Conservation (phyloP, 2,113 vertebrate genomes). For the Chrysochloris asiatica region DNA sequence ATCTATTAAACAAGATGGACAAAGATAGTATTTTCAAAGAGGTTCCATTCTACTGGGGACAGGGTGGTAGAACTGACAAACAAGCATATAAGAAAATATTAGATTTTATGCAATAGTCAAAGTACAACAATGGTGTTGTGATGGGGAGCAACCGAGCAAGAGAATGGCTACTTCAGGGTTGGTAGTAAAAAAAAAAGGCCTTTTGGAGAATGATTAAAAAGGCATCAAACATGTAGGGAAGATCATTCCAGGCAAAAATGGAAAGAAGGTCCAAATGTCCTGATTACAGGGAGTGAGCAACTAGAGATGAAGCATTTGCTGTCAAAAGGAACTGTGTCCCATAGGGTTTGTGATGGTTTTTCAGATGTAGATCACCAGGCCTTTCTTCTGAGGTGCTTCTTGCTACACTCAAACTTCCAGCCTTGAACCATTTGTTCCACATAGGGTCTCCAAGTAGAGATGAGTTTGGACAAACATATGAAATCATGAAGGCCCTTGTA, state of each 20-base stretch:
- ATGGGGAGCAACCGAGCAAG: neutral
- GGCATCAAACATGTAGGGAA: neutral
- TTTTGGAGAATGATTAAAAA: neutral
- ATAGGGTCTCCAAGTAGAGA: neutral
- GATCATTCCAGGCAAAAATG: neutral
- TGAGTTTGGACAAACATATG: neutral
- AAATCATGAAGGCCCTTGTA: neutral
- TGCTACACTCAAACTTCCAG: neutral
- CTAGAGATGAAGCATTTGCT: neutral
- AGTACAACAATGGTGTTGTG: neutral
- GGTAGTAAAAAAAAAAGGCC: neutral
- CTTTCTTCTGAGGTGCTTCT: neutral
- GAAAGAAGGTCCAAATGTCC: neutral
- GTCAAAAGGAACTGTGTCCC: neutral
- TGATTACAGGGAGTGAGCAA: neutral
- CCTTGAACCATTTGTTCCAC: neutral
- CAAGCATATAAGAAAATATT: neutral
- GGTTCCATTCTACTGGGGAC: neutral
- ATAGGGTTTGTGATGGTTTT: neutral
- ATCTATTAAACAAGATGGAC: neutral
- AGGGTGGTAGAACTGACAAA: neutral
- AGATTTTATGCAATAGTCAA: neutral
- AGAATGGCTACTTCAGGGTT: neutral
- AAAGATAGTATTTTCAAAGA: neutral
- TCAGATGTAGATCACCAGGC: neutral